A percentile compares a stretch with the other conserved stretches of the same genome.
These are phyloP conservation scores for Tenualosa ilisha DNA, from an alignment of 2,797 vertebrate species.

Conservation along the genomic window DNA sequence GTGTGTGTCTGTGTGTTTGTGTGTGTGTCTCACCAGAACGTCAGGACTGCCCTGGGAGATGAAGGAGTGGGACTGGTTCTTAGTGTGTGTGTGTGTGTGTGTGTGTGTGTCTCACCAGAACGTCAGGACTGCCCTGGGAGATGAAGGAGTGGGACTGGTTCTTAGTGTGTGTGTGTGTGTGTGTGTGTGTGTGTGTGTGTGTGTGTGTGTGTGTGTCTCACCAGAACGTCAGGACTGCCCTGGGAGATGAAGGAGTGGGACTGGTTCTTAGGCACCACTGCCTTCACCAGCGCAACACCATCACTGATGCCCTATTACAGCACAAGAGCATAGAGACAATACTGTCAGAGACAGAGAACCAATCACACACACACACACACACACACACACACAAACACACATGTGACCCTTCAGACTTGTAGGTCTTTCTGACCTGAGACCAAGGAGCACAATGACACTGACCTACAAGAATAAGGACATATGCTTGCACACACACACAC, in stretches of 20 bases:
- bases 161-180: too few relatives aligned
- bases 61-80: too few relatives aligned
- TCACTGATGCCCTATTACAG: conserved; percentile 89
- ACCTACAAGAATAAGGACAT: not conserved
- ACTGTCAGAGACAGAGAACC: not conserved
- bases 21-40: too few relatives aligned
- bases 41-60: too few relatives aligned
- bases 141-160: too few relatives aligned
- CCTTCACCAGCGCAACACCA: conserved; percentile 86
- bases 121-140: conserved; percentile 75
- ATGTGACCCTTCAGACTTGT: too few relatives aligned
- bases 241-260: conserved; percentile 96
- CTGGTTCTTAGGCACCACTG: conserved; percentile 89
- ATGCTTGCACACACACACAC: not conserved
- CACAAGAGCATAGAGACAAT: not conserved
- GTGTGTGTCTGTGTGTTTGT: too few relatives aligned
- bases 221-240: conserved; percentile 90
- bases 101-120: too few relatives aligned
- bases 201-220: conserved; percentile 55
- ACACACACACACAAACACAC: conserved; percentile 6
- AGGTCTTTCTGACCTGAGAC: too few relatives aligned
- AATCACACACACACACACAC: conserved; percentile 52
- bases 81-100: too few relatives aligned
- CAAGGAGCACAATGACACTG: too few relatives aligned
- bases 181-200: too few relatives aligned